Base-by-base conservation (phyloP, 2,113 vertebrate species). In the Pseudonaja textilis region DNA sequence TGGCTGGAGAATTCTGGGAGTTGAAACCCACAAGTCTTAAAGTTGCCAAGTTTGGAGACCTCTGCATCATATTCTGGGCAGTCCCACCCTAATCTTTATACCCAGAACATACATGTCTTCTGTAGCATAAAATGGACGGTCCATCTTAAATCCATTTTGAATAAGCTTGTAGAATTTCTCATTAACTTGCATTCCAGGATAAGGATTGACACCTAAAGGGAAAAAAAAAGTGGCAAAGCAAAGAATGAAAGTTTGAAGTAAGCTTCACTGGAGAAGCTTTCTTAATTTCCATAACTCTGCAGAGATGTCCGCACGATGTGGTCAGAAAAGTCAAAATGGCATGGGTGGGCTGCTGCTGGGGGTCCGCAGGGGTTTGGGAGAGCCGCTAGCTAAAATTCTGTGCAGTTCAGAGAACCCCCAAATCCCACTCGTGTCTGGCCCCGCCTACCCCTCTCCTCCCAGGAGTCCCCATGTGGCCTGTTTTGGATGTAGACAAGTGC, bases 91-190 rank as follows among this genome's bases (percentile, higher is more conserved):
- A 23, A 14, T 2, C 18, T 61, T 92, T 50, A 88, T 29, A 25
- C 45, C 88, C 85, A 11, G 59, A 4, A 98, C 99, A 97, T 97
- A 99, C 99, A 99, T 95, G 50, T 98, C 96, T 94, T 98, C 97
- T 0, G 97, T 97, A 89, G 99, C 98, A 86, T 99, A 99, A 97
- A 98, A 99, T 0, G 99, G 99, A 93, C 97, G 97, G 57, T 99
- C 99, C 99, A 99, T 99, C 96, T 99, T 98, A 97, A 99, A 99
- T 87, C 99, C 99, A 92, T 96, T 98, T 94, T 98, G 98, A 95
- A 99, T 99, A 96, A 99, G 97, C 59, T 98, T 97, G 93, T 99
- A 99, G 97, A 99, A 99, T 55, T 96, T 97, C 59, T 97, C 96
- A 93, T 99, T 98, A 57, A 99, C 99, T 3, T 98, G 98, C 91